phyloP scores from a whole-genome alignment of 2,113 vertebrate species.

The Callionymus lyra region DNA sequence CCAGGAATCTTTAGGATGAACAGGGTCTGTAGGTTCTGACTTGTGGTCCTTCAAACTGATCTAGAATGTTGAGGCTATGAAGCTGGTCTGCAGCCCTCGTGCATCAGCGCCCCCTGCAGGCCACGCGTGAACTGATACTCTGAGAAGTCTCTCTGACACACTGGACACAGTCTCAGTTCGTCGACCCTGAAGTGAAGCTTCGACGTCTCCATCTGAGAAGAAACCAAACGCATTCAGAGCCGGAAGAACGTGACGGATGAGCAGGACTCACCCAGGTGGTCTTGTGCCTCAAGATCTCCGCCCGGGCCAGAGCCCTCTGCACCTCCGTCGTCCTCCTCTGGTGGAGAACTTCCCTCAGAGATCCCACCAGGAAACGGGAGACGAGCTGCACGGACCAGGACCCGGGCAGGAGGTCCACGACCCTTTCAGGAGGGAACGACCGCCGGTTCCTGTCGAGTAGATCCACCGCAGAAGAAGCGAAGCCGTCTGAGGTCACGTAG shows the following conservation, averaged over 20 bases:
- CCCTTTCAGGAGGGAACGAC: slow-evolving; percentile 30
- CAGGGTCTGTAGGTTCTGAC: no score
- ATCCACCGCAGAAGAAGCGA: slow-evolving; percentile 33
- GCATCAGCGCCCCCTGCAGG: slow-evolving; percentile 42
- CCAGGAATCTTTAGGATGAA: no score
- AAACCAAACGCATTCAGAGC: background rate
- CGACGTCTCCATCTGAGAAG: slow-evolving; percentile 43
- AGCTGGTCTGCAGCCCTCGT: slow-evolving; percentile 31
- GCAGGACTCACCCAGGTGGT: slow-evolving; percentile 45
- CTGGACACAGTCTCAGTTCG: slow-evolving; percentile 32
- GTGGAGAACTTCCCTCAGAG: slow-evolving; percentile 47
- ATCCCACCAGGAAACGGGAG: slow-evolving; percentile 41
- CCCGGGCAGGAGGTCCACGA: slow-evolving; percentile 48
- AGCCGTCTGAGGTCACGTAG: slow-evolving; percentile 39
- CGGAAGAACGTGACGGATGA: no score
- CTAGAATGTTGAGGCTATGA: background rate
- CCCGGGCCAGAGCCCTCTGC: slow-evolving; percentile 42
- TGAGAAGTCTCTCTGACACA: slow-evolving; percentile 36
- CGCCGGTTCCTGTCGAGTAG: slow-evolving; percentile 48
- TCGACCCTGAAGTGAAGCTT: slow-evolving; percentile 40
- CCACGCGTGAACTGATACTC: slow-evolving; percentile 42
- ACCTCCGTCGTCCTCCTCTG: slow-evolving; percentile 41
- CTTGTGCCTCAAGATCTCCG: slow-evolving; percentile 45
- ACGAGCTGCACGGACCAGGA: slow-evolving; percentile 61
- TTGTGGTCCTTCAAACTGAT: background rate